phyloP scores from a whole-genome alignment of 2,888 invertebrate genomes.

The Melieria picta region DNA sequence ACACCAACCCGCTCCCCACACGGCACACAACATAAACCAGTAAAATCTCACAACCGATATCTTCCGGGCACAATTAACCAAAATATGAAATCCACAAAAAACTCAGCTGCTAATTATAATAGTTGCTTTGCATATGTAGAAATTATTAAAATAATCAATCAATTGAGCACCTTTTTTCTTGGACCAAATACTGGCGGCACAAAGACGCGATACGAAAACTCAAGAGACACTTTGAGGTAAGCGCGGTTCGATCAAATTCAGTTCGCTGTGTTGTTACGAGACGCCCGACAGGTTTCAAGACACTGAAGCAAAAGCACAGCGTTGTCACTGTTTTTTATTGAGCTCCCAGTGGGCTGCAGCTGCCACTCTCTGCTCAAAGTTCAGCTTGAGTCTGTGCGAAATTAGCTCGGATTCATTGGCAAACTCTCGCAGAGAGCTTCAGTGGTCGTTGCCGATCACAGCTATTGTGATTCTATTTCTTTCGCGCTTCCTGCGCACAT shows the following conservation, averaged over 20 bases:
- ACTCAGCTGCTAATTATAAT: no score
- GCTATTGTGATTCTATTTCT: no score
- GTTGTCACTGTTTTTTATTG: conserved; percentile 43
- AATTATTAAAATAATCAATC: conserved; percentile 3
- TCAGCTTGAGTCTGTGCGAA: no score
- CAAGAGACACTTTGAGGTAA: not conserved
- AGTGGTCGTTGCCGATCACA: no score
- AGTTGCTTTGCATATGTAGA: no score
- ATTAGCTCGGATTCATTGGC: no score
- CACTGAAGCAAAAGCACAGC: conserved; percentile 38
- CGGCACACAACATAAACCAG: not conserved
- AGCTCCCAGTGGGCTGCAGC: not conserved
- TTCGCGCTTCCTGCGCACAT: no score
- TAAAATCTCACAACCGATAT: conserved; percentile 7
- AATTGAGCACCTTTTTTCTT: not conserved
- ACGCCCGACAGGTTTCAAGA: conserved; percentile 40
- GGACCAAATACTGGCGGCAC: no score
- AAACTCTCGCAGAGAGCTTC: no score
- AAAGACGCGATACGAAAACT: no score
- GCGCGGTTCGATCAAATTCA: not conserved
- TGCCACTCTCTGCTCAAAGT: not conserved
- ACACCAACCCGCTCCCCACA: not conserved
- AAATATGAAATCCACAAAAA: conserved; percentile 17
- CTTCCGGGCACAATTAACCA: conserved; percentile 34
- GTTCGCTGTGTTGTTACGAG: not conserved